Evolutionary conservation across 2,113 vertebrate genomes (phyloP).

Genomic region (Amphiprion ocellaris): DNA sequence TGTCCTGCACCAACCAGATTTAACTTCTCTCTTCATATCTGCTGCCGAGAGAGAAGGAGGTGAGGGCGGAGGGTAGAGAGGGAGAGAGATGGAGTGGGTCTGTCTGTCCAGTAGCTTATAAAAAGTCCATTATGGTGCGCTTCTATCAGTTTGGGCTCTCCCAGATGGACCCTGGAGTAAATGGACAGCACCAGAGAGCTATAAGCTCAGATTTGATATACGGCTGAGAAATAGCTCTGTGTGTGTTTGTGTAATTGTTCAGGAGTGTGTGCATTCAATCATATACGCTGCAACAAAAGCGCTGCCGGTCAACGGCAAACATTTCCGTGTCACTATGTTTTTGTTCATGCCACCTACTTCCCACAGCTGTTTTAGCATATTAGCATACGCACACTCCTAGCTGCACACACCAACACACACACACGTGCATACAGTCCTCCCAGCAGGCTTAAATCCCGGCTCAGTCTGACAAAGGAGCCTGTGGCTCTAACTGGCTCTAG

Average conservation of each 20-base stretch:
- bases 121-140: constrained; percentile 81
- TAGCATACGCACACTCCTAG: constrained; percentile 35
- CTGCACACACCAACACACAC: constrained; percentile 25
- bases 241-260: constrained; percentile 25
- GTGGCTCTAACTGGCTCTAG: constrained; percentile 77
- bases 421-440: constrained; percentile 34
- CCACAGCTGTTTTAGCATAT: constrained; percentile 59
- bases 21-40: constrained; percentile 72
- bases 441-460: constrained; percentile 76
- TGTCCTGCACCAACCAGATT: constrained; percentile 66
- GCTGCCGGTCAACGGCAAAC: constrained; percentile 26
- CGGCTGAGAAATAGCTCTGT: constrained; percentile 61
- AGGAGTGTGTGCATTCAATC: constrained; percentile 41
- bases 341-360: constrained; percentile 51
- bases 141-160: constrained; percentile 80
- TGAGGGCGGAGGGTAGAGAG: constrained; percentile 26
- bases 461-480: constrained; percentile 79
- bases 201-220: constrained; percentile 81
- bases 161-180: constrained; percentile 80
- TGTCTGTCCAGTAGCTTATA: constrained; percentile 82
- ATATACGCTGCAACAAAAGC: constrained; percentile 21
- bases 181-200: constrained; percentile 77
- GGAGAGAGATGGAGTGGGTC: constrained; percentile 70
- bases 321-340: constrained; percentile 37
- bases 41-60: constrained; percentile 49